Evolutionary conservation across 92 coral and sea anemone genomes (phyloP).

Genomic region (Zoanthus solanderi): DNA sequence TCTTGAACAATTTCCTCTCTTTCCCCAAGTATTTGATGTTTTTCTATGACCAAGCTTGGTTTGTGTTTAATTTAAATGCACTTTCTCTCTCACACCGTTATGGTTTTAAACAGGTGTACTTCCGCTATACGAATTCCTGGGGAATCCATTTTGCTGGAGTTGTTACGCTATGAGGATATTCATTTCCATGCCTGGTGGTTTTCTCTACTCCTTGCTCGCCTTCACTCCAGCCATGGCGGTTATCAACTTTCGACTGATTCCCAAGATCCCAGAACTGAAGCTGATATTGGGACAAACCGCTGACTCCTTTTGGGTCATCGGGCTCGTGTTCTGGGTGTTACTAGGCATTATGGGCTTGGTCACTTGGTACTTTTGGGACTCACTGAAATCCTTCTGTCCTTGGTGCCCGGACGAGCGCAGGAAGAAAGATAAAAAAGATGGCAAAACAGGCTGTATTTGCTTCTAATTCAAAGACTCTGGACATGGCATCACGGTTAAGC

Average conservation of each 20-base stretch:
- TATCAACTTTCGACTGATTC: constrained; percentile 70
- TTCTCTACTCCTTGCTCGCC: constrained; percentile 65
- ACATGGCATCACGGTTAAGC: background rate
- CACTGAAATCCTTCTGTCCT: constrained; percentile 82
- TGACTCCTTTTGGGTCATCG: constrained; percentile 80
- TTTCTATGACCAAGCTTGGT: too few species aligned
- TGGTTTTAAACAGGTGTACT: constrained; percentile 67
- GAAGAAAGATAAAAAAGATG: constrained; percentile 44
- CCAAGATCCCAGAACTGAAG: constrained; percentile 65
- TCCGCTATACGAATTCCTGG: constrained; percentile 87
- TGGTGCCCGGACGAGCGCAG: constrained; percentile 78
- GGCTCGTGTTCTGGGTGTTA: constrained; percentile 83
- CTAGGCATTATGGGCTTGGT: constrained; percentile 40
- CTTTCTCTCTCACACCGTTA: too few species aligned
- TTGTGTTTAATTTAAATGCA: too few species aligned
- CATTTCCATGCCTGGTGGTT: constrained; percentile 77
- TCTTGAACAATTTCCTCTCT: too few species aligned
- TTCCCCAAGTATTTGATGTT: too few species aligned
- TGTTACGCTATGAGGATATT: constrained; percentile 79
- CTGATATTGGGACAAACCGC: constrained; percentile 64
- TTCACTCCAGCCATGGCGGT: constrained; percentile 89
- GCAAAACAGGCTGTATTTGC: constrained; percentile 81
- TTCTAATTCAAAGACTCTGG: constrained; percentile 35
- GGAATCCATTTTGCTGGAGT: constrained; percentile 95
- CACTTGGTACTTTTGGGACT: constrained; percentile 69